Evolutionary conservation across 2,797 vertebrate genomes (phyloP).

Genomic region (Etheostoma perlongum): DNA sequence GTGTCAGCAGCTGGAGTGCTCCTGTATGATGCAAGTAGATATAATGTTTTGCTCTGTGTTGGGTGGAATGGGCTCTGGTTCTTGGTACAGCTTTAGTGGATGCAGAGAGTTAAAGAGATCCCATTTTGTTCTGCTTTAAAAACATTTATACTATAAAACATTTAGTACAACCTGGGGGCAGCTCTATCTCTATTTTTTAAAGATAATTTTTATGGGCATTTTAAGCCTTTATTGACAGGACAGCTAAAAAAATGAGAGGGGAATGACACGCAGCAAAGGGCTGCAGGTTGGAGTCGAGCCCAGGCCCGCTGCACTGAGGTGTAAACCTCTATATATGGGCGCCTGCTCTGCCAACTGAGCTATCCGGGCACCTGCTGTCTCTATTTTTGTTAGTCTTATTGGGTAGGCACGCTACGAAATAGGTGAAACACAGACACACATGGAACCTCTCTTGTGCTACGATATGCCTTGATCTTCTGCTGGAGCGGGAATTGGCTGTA

Average conservation of each 20-base stretch:
- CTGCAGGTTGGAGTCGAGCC: no score
- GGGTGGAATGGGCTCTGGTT: constrained; percentile 26
- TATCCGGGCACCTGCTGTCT: neutral
- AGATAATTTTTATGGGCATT: no score
- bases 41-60: constrained; percentile 33
- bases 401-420: constrained; percentile 29
- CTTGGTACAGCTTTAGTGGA: constrained; percentile 16
- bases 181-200: no score
- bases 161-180: constrained; percentile 31
- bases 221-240: no score
- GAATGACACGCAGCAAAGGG: no score
- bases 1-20: constrained; percentile 56
- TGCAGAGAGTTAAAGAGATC: constrained; percentile 19
- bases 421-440: constrained; percentile 31
- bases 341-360: no score
- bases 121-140: constrained; percentile 19
- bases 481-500: constrained; percentile 29
- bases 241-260: no score
- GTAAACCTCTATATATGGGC: no score
- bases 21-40: constrained; percentile 49
- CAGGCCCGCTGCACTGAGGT: no score
- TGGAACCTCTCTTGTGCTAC: constrained; percentile 14
- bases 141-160: constrained; percentile 15
- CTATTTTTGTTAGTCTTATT: constrained; percentile 20
- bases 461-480: constrained; percentile 53